Conservation (phyloP, 23 tunicate species). For the Phallusia fumigata region DNA sequence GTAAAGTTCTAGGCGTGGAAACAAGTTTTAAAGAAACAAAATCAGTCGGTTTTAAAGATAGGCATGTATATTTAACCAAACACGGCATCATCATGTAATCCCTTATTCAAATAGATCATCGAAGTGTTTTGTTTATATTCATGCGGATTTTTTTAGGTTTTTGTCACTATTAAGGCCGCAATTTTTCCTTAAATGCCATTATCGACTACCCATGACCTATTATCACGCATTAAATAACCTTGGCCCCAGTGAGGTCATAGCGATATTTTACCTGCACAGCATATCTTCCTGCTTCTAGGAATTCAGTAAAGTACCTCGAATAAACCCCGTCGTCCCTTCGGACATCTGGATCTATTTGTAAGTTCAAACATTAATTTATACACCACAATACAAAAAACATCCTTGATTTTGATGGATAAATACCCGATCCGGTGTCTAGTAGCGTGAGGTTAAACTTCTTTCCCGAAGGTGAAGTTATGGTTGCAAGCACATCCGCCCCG, state of each 20-base stretch:
- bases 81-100: too few relatives aligned
- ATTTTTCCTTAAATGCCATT: neutral
- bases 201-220: neutral
- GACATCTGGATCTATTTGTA: slow-evolving; percentile 57
- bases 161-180: too few relatives aligned
- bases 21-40: too few relatives aligned
- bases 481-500: slow-evolving; percentile 40
- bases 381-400: neutral
- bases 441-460: slow-evolving; percentile 6
- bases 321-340: slow-evolving; percentile 50
- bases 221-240: too few relatives aligned
- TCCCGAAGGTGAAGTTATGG: slow-evolving; percentile 20
- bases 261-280: slow-evolving; percentile 34
- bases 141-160: slow-evolving; percentile 3
- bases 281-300: slow-evolving; percentile 31
- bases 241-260: too few relatives aligned
- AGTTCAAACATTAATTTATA: neutral
- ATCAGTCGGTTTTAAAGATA: too few relatives aligned
- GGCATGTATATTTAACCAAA: too few relatives aligned
- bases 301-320: slow-evolving; percentile 47
- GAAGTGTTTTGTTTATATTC: too few relatives aligned
- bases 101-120: too few relatives aligned
- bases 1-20: too few relatives aligned
- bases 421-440: slow-evolving; percentile 62
- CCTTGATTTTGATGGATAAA: neutral